phyloP scores from a whole-genome alignment of 1,140 invertebrate genomes.

The Steinernema khuongi region DNA sequence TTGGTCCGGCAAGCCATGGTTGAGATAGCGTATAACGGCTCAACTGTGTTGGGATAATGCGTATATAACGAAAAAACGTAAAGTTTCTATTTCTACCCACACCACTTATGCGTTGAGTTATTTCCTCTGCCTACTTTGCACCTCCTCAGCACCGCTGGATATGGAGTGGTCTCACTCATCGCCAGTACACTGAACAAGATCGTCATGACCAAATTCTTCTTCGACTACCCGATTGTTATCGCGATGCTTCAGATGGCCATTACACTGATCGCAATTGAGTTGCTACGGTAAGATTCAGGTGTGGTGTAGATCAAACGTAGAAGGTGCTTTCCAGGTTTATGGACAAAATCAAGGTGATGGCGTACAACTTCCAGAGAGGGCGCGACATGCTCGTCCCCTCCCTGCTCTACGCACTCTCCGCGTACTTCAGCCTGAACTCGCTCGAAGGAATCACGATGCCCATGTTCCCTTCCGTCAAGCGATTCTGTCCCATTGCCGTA shows the following conservation, averaged over 20 bases:
- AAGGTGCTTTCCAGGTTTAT: conserved; percentile 20
- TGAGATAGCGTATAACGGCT: too few relatives aligned
- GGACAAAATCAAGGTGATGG: conserved; percentile 50
- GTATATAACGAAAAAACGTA: too few relatives aligned
- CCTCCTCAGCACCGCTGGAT: neutral
- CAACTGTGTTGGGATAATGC: too few relatives aligned
- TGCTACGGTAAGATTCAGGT: conserved; percentile 26
- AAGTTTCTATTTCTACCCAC: too few relatives aligned
- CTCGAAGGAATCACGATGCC: conserved; percentile 64
- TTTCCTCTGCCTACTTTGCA: too few relatives aligned
- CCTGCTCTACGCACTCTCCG: conserved; percentile 61
- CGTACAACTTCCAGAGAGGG: conserved; percentile 59
- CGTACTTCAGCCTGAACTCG: conserved; percentile 61
- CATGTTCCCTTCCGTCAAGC: conserved; percentile 64
- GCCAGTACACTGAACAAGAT: conserved; percentile 18
- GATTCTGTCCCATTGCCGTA: conserved; percentile 62
- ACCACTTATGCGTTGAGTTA: too few relatives aligned
- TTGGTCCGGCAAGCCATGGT: too few relatives aligned
- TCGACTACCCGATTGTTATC: conserved; percentile 43
- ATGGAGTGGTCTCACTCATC: neutral
- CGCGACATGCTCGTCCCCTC: conserved; percentile 60
- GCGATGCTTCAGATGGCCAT: conserved; percentile 39
- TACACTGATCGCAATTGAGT: conserved; percentile 36
- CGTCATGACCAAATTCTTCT: conserved; percentile 38
- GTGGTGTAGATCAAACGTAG: neutral